phyloP scores from a whole-genome alignment of 2,888 invertebrate genomes.

The Synanthedon myopaeformis region DNA sequence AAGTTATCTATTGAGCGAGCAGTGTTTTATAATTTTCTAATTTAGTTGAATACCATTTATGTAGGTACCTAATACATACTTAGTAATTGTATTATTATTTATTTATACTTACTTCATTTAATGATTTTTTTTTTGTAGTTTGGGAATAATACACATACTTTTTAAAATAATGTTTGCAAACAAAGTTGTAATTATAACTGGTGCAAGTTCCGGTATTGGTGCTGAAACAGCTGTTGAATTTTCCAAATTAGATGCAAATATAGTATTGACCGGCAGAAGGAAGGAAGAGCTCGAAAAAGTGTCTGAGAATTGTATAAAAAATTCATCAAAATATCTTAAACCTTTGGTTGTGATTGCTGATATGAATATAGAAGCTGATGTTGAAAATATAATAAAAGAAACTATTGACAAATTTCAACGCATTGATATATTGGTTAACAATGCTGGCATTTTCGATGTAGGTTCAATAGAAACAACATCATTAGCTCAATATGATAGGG shows the following conservation, averaged over 20 bases:
- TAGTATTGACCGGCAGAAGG: slow-evolving; percentile 79
- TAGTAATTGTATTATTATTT: too few relatives aligned
- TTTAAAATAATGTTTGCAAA: slow-evolving; percentile 40
- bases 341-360: slow-evolving; percentile 74
- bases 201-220: slow-evolving; percentile 83
- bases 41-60: too few relatives aligned
- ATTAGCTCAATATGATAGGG: slow-evolving; percentile 84
- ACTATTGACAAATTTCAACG: slow-evolving; percentile 76
- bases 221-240: slow-evolving; percentile 77
- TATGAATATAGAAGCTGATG: slow-evolving; percentile 76
- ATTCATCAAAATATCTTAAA: slow-evolving; percentile 37
- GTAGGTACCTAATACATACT: too few relatives aligned
- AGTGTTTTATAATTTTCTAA: too few relatives aligned
- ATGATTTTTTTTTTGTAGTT: too few relatives aligned
- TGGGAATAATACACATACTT: too few relatives aligned
- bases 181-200: slow-evolving; percentile 75
- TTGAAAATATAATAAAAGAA: slow-evolving; percentile 73
- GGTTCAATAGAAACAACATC: slow-evolving; percentile 87
- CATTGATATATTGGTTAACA: slow-evolving; percentile 85
- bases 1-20: too few relatives aligned
- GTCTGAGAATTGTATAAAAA: slow-evolving; percentile 65
- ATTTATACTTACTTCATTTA: too few relatives aligned
- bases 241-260: slow-evolving; percentile 72
- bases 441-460: slow-evolving; percentile 85
- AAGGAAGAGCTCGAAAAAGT: slow-evolving; percentile 74